phyloP scores from a whole-genome alignment of 2,113 vertebrate genomes.

The Prinia subflava region DNA sequence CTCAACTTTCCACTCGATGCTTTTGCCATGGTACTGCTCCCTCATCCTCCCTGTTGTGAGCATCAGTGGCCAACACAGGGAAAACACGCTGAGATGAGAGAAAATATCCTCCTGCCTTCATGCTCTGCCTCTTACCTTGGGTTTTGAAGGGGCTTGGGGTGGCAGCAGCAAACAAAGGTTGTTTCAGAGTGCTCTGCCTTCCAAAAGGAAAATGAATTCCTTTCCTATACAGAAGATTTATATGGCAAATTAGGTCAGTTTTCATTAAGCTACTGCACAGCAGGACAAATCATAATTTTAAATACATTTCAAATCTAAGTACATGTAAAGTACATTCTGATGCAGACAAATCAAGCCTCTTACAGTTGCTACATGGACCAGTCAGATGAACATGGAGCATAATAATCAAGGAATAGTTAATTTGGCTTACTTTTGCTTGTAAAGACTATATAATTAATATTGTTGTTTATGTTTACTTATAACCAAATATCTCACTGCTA shows the following conservation, averaged over 20 bases:
- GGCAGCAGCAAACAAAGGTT: not conserved
- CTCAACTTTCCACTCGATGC: not conserved
- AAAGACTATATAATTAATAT: not conserved
- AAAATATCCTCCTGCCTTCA: not conserved
- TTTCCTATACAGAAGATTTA: not conserved
- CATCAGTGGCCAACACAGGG: not conserved
- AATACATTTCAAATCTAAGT: slow-evolving; percentile 38
- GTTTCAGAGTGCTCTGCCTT: not conserved
- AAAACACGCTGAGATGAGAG: not conserved
- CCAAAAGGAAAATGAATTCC: not conserved
- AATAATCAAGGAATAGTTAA: not conserved
- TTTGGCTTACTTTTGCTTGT: not conserved
- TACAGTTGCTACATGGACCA: not conserved
- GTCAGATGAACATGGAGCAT: not conserved
- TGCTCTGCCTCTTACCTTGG: not conserved
- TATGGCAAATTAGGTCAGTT: slow-evolving; percentile 33
- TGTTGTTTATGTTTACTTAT: not conserved
- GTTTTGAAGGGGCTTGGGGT: not conserved
- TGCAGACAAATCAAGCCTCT: slow-evolving; percentile 8
- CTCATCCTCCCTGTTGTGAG: not conserved
- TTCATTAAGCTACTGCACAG: slow-evolving; percentile 37
- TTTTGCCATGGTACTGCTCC: not conserved
- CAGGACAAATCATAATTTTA: slow-evolving; percentile 47
- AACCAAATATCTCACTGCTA: not conserved
- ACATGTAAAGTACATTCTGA: slow-evolving; percentile 5